Evolutionary conservation across 2,888 invertebrate species (phyloP).

Genomic region (Tachina grossa): DNA sequence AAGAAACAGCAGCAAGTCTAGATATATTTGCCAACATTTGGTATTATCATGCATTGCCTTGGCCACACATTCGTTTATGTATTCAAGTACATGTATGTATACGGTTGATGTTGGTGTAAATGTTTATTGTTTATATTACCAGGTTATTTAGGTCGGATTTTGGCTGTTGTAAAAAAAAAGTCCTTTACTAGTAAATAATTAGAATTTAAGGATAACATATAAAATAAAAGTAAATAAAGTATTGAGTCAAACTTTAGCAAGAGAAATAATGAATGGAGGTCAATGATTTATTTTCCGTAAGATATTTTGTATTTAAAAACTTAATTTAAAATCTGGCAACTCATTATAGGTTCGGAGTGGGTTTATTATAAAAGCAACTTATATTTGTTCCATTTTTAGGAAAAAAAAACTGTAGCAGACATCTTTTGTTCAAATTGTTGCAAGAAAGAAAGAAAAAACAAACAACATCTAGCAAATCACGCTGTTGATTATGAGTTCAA

Average conservation of each 20-base stretch:
- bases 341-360: neutral
- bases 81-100: no score
- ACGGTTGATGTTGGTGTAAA: neutral
- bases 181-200: neutral
- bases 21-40: slow-evolving; percentile 20
- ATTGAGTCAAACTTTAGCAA: neutral
- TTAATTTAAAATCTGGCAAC: slow-evolving; percentile 14
- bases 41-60: slow-evolving; percentile 49
- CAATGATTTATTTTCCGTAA: neutral
- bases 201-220: neutral
- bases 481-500: slow-evolving; percentile 60
- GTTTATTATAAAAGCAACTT: slow-evolving; percentile 8
- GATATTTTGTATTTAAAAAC: neutral
- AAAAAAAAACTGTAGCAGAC: neutral
- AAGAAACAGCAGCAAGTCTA: neutral
- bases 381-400: neutral
- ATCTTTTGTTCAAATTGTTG: slow-evolving; percentile 37
- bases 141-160: slow-evolving; percentile 10
- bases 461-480: slow-evolving; percentile 32
- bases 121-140: slow-evolving; percentile 26
- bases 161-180: neutral
- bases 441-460: neutral
- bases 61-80: neutral
- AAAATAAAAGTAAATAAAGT: neutral
- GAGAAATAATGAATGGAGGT: neutral